Evolutionary conservation across 64 coral and sea anemone genomes (phyloP).

Genomic region (Actinia tenebrosa): DNA sequence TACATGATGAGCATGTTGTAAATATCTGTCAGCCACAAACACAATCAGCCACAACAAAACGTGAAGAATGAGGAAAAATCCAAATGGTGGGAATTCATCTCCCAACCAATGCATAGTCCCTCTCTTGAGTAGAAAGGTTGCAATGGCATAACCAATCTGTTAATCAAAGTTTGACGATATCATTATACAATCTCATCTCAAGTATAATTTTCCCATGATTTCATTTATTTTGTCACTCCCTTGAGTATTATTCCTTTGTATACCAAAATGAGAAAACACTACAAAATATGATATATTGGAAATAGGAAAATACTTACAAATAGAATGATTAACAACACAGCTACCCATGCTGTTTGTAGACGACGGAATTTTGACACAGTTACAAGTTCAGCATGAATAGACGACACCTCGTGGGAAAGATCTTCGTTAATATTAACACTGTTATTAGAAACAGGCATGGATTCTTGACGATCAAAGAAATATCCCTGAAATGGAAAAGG

Average conservation of each 20-base stretch:
- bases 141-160: constrained; percentile 70
- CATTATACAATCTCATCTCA: too few relatives aligned
- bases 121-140: constrained; percentile 49
- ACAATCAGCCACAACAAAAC: constrained; percentile 70
- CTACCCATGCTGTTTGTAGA: constrained; percentile 73
- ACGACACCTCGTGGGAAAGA: constrained; percentile 54
- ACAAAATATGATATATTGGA: not conserved
- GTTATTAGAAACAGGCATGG: constrained; percentile 24
- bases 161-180: not conserved
- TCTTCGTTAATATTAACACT: constrained; percentile 30
- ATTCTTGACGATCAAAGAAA: constrained; percentile 62
- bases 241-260: not conserved
- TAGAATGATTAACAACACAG: constrained; percentile 46
- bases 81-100: constrained; percentile 73
- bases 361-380: constrained; percentile 40
- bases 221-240: too few relatives aligned
- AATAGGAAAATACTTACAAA: constrained; percentile 49
- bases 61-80: constrained; percentile 75
- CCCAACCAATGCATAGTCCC: constrained; percentile 26
- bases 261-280: not conserved
- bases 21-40: constrained; percentile 63
- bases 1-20: constrained; percentile 60
- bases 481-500: constrained; percentile 42
- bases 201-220: too few relatives aligned
- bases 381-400: constrained; percentile 46